Conservation (phyloP, 30 jellyfish, hydroid and myxozoan species). For the Nemopilema nomurai region DNA sequence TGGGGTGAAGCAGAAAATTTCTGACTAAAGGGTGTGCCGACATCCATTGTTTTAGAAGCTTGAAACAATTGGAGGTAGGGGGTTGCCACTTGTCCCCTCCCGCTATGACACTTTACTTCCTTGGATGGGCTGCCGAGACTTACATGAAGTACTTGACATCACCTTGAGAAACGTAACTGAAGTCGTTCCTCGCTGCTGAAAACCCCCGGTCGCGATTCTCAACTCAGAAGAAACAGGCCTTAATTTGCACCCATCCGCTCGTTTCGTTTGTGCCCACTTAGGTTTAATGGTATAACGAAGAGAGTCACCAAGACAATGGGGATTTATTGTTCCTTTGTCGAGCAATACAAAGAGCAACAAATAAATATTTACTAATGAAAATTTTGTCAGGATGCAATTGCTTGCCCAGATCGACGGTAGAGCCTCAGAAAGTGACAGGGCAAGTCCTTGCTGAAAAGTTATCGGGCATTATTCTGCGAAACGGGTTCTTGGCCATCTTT, state of each 20-base stretch:
- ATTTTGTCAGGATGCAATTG: not conserved
- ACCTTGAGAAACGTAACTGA: too few relatives aligned
- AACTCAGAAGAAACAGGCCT: not conserved
- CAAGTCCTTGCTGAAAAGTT: not conserved
- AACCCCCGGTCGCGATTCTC: constrained; percentile 17
- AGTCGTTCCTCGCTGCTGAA: too few relatives aligned
- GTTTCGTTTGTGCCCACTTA: constrained; percentile 4
- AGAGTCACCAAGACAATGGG: not conserved
- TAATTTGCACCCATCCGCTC: constrained; percentile 18
- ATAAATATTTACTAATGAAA: constrained; percentile 29
- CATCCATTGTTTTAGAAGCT: too few relatives aligned
- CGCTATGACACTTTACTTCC: too few relatives aligned
- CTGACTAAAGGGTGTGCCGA: too few relatives aligned
- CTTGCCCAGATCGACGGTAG: not conserved
- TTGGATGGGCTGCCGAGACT: too few relatives aligned
- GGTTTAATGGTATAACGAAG: constrained; percentile 14
- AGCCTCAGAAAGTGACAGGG: not conserved
- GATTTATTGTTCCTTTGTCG: constrained; percentile 13
- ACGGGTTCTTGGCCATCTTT: not conserved
- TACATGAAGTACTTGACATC: too few relatives aligned
- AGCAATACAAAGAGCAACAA: constrained; percentile 5
- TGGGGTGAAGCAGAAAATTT: too few relatives aligned
- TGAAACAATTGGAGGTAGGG: too few relatives aligned
- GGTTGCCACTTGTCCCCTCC: too few relatives aligned
- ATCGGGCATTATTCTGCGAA: not conserved